phyloP scores from a whole-genome alignment of 2,888 invertebrate species.

The Caprella mutica region DNA sequence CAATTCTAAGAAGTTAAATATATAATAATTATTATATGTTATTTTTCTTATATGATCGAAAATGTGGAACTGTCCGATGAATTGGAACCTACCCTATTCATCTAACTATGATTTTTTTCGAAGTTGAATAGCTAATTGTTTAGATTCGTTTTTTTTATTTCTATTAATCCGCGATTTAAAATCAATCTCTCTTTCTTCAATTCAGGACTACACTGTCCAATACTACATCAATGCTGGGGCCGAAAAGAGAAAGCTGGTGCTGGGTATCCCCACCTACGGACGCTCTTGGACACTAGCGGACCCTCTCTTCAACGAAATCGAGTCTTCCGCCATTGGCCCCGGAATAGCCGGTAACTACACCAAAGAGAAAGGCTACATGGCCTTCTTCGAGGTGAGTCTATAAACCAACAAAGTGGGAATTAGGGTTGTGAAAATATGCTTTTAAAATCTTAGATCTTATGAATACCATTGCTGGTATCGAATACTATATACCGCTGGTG shows the following conservation, averaged over 20 bases:
- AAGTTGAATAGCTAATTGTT: background rate
- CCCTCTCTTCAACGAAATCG: constrained; percentile 70
- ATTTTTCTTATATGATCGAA: no score
- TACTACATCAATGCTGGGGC: constrained; percentile 41
- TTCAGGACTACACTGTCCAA: constrained; percentile 41
- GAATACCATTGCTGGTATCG: no score
- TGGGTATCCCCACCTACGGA: constrained; percentile 53
- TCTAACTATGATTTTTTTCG: background rate
- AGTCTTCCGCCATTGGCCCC: constrained; percentile 77
- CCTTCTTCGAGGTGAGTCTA: constrained; percentile 74
- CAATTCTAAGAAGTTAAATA: background rate
- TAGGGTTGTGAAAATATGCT: no score
- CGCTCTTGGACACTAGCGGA: constrained; percentile 80
- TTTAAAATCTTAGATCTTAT: no score
- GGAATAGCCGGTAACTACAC: constrained; percentile 84
- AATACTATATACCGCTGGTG: no score
- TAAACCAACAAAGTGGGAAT: no score
- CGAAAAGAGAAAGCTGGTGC: constrained; percentile 39
- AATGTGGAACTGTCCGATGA: no score
- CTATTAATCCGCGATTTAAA: no score
- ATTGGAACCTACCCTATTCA: background rate
- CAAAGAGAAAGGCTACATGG: constrained; percentile 75
- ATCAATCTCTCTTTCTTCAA: constrained; percentile 9
- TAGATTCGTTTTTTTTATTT: background rate
- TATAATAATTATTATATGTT: background rate